Evolutionary conservation across 1,140 invertebrate genomes (phyloP).

Genomic region (Drosophila hydei): DNA sequence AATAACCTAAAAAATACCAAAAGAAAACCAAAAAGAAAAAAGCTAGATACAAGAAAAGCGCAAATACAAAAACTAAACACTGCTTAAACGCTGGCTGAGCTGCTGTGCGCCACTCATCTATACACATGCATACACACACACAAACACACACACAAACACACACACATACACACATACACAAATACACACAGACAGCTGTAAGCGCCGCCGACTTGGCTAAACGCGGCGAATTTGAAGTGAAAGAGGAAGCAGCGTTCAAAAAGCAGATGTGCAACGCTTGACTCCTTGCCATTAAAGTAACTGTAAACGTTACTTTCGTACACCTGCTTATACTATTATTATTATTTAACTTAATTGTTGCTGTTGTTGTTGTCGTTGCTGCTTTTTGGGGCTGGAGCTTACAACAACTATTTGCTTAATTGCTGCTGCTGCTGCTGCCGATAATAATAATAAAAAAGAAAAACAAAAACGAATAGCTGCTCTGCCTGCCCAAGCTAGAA

Average conservation of each 20-base stretch:
- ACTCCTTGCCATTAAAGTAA: conserved; percentile 13
- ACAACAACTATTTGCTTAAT: conserved; percentile 19
- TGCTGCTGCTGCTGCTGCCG: conserved; percentile 36
- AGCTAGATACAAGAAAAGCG: conserved; percentile 20
- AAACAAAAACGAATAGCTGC: neutral
- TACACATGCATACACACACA: conserved; percentile 40
- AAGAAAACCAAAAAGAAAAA: conserved; percentile 27
- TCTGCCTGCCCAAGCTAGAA: conserved; percentile 2
- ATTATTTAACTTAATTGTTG: conserved; percentile 36
- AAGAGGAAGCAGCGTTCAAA: conserved; percentile 4
- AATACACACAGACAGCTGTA: conserved; percentile 3
- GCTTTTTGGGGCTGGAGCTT: conserved; percentile 34
- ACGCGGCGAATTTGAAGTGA: neutral
- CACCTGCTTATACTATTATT: conserved; percentile 31
- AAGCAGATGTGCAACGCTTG: conserved; percentile 18
- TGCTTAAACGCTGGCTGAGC: conserved; percentile 59
- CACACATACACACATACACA: conserved; percentile 35
- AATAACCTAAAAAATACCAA: conserved; percentile 50
- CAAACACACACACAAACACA: conserved; percentile 21
- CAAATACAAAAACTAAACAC: conserved; percentile 50
- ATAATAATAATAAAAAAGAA: conserved; percentile 4
- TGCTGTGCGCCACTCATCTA: conserved; percentile 55
- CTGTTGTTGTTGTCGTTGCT: conserved; percentile 42
- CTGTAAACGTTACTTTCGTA: conserved; percentile 27
- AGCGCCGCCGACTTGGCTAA: conserved; percentile 17